A percentile compares a stretch with the other conserved stretches of the same genome.
These are phyloP conservation scores for Martes flavigula DNA, from an alignment of 2,797 vertebrate species.

Conservation along the genomic window DNA sequence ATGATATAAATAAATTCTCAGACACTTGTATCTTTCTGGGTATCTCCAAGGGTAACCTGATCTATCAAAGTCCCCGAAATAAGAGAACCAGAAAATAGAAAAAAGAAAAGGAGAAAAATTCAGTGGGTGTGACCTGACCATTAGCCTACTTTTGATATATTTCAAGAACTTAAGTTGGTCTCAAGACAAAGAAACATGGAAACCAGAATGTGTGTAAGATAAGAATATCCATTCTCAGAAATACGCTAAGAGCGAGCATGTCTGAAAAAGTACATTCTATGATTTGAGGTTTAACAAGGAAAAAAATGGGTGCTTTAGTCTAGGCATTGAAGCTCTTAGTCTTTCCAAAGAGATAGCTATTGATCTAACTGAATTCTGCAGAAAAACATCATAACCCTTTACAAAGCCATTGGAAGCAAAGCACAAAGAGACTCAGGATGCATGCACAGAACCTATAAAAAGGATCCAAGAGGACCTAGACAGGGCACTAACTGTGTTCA, in stretches of 20 bases:
- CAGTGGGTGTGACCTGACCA: background rate
- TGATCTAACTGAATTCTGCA: background rate
- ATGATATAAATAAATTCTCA: background rate
- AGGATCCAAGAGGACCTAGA: background rate
- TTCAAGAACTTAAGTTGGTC: background rate
- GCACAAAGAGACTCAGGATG: background rate
- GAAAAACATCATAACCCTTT: background rate
- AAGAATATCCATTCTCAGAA: background rate
- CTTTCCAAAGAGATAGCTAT: background rate
- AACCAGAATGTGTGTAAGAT: background rate
- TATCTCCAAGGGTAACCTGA: background rate
- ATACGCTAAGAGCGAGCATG: background rate
- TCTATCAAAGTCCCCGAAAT: background rate
- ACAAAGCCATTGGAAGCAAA: background rate
- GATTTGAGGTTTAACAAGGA: background rate
- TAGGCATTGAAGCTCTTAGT: background rate
- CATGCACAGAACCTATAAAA: background rate
- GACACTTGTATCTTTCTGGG: background rate
- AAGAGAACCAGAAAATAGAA: background rate
- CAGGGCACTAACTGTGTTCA: background rate
- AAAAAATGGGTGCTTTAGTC: background rate
- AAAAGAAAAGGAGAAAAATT: background rate
- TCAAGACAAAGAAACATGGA: background rate
- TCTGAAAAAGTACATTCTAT: background rate
- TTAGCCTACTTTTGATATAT: background rate